phyloP scores from a whole-genome alignment of 2,113 vertebrate genomes.

The Gavia stellata region DNA sequence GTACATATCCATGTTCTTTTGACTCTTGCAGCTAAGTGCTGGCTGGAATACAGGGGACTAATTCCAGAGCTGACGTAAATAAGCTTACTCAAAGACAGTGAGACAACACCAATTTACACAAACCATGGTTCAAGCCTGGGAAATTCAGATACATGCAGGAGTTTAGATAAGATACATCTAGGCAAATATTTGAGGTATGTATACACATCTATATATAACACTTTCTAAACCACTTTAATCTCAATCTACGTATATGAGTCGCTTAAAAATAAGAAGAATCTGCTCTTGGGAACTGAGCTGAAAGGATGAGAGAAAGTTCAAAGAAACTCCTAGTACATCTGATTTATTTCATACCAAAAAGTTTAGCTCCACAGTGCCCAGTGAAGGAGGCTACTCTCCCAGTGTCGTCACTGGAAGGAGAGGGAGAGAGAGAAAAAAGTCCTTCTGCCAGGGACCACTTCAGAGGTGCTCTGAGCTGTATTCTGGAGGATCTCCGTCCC shows the following conservation, averaged over 20 bases:
- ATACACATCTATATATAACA: slow-evolving; percentile 54
- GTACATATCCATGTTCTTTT: slow-evolving; percentile 15
- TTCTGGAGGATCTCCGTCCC: background rate
- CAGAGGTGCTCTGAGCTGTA: background rate
- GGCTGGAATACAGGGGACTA: slow-evolving; percentile 18
- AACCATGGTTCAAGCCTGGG: slow-evolving; percentile 23
- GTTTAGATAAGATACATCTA: slow-evolving; percentile 56
- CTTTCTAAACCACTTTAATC: slow-evolving; percentile 25
- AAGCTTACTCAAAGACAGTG: slow-evolving; percentile 39
- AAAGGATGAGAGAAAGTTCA: background rate
- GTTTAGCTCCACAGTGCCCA: background rate
- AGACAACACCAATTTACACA: slow-evolving; percentile 36
- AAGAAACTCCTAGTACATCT: background rate
- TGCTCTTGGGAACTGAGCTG: background rate
- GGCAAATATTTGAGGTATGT: slow-evolving; percentile 44
- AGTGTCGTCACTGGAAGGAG: background rate
- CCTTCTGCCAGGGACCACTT: background rate
- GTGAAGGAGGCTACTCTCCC: background rate
- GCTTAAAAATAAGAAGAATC: background rate
- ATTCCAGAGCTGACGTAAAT: slow-evolving; percentile 53
- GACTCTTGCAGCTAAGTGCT: slow-evolving; percentile 26
- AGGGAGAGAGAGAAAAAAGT: background rate
- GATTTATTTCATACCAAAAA: background rate
- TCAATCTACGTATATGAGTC: background rate
- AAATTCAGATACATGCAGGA: slow-evolving; percentile 3